A percentile compares a stretch with the other conserved stretches of the same genome.
Conservation (phyloP, 2,888 invertebrate genomes). For the Mesochorus sp. region DNA sequence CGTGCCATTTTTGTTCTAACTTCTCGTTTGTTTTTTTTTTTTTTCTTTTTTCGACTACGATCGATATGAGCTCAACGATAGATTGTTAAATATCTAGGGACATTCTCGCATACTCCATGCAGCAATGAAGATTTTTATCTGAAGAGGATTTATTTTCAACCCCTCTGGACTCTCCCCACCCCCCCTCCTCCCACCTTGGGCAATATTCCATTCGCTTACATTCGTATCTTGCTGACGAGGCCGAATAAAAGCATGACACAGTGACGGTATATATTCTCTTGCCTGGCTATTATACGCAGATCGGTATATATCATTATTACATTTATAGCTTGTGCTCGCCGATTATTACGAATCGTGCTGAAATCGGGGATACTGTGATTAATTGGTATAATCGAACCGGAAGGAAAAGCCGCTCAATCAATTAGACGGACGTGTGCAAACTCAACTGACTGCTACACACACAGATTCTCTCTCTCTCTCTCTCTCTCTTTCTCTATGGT, state of each 20-base stretch:
- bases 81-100: too few relatives aligned
- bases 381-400: conserved; percentile 46
- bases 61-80: too few relatives aligned
- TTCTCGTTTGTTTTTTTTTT: too few relatives aligned
- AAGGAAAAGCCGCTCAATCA: conserved; percentile 46
- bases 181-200: background rate
- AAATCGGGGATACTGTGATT: conserved; percentile 49
- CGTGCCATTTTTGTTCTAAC: too few relatives aligned
- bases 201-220: background rate
- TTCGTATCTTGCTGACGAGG: background rate
- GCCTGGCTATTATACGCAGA: background rate
- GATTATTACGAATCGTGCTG: conserved; percentile 53
- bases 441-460: conserved; percentile 8
- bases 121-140: conserved; percentile 8
- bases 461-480: too few relatives aligned
- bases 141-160: conserved; percentile 15
- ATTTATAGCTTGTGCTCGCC: conserved; percentile 4
- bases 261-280: background rate
- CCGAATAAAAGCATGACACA: background rate
- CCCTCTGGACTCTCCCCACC: background rate
- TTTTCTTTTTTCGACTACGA: too few relatives aligned
- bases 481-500: background rate
- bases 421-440: conserved; percentile 36
- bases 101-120: too few relatives aligned
- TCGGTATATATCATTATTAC: background rate